phyloP scores from a whole-genome alignment of 2,888 invertebrate genomes.

The Netelia fuscicornis region DNA sequence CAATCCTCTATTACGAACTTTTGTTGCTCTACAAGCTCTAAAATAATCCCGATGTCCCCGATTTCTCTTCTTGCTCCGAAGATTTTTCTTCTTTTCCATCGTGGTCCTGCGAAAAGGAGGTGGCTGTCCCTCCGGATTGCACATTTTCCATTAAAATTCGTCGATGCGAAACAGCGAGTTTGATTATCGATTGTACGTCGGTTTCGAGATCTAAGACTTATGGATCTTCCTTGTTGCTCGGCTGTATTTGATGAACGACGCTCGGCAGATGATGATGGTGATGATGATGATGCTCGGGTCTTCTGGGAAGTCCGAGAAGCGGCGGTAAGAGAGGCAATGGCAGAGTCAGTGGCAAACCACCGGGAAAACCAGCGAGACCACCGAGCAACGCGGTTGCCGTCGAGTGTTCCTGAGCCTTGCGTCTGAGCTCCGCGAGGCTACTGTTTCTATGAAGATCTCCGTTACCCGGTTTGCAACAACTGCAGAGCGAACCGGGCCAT shows the following conservation, averaged over 20 bases:
- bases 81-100: conserved; percentile 3
- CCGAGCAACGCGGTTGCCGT: conserved; percentile 88
- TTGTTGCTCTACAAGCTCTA: conserved; percentile 50
- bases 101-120: conserved; percentile 42
- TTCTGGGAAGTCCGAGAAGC: conserved; percentile 84
- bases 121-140: conserved; percentile 43
- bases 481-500: conserved; percentile 82
- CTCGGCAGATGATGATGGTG: conserved; percentile 82
- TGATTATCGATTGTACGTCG: conserved; percentile 10
- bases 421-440: conserved; percentile 95
- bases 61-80: background rate
- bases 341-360: conserved; percentile 83
- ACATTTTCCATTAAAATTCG: conserved; percentile 20
- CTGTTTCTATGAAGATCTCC: conserved; percentile 86
- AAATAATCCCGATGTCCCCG: background rate
- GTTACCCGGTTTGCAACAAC: conserved; percentile 77
- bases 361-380: conserved; percentile 80
- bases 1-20: conserved; percentile 17
- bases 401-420: conserved; percentile 98
- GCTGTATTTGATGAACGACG: conserved; percentile 82
- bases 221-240: conserved; percentile 82
- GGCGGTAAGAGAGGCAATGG: conserved; percentile 86
- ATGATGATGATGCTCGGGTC: conserved; percentile 85
- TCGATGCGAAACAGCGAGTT: conserved; percentile 1
- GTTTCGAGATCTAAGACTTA: conserved; percentile 61